Conservation (phyloP, 1,140 invertebrate genomes). For the Dreissena rostriformis region DNA sequence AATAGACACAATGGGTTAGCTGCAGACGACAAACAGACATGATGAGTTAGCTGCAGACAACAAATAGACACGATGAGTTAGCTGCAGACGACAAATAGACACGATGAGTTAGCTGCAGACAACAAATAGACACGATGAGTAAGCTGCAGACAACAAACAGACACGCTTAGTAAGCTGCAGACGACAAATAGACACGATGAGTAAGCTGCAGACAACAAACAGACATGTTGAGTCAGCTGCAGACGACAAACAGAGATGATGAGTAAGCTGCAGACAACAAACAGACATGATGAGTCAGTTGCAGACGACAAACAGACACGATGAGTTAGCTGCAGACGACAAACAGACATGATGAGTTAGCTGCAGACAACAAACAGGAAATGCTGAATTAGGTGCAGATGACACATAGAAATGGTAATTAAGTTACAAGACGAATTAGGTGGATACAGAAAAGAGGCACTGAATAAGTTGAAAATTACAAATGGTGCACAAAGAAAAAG, state of each 20-base stretch:
- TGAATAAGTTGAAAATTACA: no score
- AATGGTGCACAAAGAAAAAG: no score
- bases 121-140: background rate
- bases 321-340: background rate
- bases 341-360: background rate
- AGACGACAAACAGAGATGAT: background rate
- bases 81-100: background rate
- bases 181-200: no score
- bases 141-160: background rate
- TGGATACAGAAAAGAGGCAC: no score
- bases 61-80: background rate
- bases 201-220: conserved; percentile 82
- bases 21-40: conserved; percentile 77
- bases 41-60: background rate
- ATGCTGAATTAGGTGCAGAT: background rate
- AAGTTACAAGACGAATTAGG: no score
- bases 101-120: background rate
- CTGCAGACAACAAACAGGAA: no score
- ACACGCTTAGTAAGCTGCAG: background rate
- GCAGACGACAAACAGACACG: background rate
- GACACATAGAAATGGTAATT: no score
- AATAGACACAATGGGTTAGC: no score
- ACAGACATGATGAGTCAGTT: background rate
- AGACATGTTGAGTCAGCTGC: background rate
- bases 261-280: background rate